Evolutionary conservation across 2,113 vertebrate species (phyloP).

Genomic region (Protobothrops flavoviridis): DNA sequence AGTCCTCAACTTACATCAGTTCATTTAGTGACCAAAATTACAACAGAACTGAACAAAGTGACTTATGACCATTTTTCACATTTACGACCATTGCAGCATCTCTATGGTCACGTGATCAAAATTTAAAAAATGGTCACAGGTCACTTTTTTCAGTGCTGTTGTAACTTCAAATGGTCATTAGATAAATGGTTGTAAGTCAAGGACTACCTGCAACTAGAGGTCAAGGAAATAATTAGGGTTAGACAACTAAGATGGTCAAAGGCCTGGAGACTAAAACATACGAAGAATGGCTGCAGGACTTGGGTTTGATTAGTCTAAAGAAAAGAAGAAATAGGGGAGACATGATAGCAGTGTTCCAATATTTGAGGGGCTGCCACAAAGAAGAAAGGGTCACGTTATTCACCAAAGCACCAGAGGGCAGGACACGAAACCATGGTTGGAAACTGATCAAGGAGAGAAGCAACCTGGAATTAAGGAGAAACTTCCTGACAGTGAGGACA

Average conservation of each 20-base stretch:
- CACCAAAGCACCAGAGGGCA: no score
- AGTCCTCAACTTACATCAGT: not conserved
- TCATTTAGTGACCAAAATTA: not conserved
- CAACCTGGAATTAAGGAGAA: no score
- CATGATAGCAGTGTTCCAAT: no score
- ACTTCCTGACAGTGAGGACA: no score
- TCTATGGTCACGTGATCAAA: not conserved
- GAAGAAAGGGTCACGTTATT: no score
- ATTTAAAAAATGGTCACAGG: not conserved
- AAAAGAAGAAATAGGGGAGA: no score
- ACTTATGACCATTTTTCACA: not conserved
- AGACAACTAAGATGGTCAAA: not conserved
- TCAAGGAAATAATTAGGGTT: not conserved
- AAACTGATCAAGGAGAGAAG: no score
- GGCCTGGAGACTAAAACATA: no score
- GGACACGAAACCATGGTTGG: no score
- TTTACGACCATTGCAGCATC: not conserved
- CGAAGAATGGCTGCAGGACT: no score
- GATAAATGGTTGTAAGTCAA: not conserved
- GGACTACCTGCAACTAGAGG: not conserved
- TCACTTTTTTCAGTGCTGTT: not conserved
- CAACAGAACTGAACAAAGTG: not conserved
- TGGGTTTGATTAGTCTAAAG: no score
- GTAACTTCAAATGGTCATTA: not conserved
- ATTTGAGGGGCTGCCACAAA: no score